phyloP scores from a whole-genome alignment of 2,888 invertebrate genomes.

The Apamea sordens region DNA sequence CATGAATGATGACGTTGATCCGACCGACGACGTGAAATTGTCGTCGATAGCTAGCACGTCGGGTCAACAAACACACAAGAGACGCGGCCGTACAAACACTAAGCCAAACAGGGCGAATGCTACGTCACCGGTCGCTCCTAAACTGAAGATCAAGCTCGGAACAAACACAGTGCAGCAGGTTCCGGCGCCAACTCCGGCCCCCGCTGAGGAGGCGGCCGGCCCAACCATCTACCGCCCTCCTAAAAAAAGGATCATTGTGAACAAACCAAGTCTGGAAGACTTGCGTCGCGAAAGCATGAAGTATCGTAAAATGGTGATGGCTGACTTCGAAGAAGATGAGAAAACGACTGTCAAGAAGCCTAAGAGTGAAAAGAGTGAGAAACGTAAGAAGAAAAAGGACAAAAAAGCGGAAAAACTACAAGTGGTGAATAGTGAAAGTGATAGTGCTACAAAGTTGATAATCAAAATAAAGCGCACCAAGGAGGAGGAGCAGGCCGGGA shows the following conservation, averaged over 20 bases:
- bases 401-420: conserved; percentile 89
- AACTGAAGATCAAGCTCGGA: conserved; percentile 94
- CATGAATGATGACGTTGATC: conserved; percentile 90
- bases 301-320: conserved; percentile 95
- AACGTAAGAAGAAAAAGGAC: conserved; percentile 89
- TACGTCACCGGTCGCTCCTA: conserved; percentile 90
- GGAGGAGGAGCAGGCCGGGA: conserved; percentile 65
- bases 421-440: conserved; percentile 87
- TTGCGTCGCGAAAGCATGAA: conserved; percentile 96
- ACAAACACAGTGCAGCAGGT: conserved; percentile 89
- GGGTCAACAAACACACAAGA: conserved; percentile 74
- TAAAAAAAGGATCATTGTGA: conserved; percentile 93
- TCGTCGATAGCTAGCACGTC: conserved; percentile 73
- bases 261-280: conserved; percentile 93
- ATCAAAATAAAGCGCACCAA: conserved; percentile 92
- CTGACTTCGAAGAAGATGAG: conserved; percentile 94
- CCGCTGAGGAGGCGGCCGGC: conserved; percentile 29
- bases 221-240: conserved; percentile 91
- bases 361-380: conserved; percentile 80
- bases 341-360: conserved; percentile 87
- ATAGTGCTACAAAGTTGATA: conserved; percentile 93
- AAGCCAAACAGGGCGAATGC: conserved; percentile 75
- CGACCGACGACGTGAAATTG: conserved; percentile 80
- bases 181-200: conserved; percentile 16
- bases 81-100: conserved; percentile 78